Conservation (phyloP, 2,113 vertebrate genomes). For the Cyanocitta stelleri region DNA sequence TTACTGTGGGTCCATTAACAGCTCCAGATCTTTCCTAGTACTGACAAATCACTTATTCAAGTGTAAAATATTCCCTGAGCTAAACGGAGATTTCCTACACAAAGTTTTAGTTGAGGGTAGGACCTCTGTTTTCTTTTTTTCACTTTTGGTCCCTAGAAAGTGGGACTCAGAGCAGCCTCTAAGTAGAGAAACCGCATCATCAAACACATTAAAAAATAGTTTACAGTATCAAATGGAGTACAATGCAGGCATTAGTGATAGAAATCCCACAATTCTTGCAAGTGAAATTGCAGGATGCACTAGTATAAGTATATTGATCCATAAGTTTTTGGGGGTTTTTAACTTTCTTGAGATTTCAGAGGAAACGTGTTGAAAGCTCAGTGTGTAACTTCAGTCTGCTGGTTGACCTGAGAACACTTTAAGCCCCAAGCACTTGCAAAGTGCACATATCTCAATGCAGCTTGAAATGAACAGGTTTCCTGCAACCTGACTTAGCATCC, state of each 20-base stretch:
- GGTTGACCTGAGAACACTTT: not conserved
- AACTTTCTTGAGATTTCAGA: not conserved
- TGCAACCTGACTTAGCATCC: not conserved
- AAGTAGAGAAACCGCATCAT: not conserved
- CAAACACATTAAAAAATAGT: not conserved
- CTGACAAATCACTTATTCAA: not conserved
- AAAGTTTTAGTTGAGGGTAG: not conserved
- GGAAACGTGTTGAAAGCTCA: not conserved
- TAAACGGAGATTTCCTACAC: not conserved
- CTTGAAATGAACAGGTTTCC: not conserved
- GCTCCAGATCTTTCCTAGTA: not conserved
- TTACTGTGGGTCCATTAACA: not conserved
- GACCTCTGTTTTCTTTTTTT: not conserved
- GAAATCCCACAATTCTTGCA: not conserved
- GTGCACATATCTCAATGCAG: not conserved
- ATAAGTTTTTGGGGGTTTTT: accelerated
- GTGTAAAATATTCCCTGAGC: not conserved
- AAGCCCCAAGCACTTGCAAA: not conserved
- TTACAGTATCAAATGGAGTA: not conserved
- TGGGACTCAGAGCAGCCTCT: not conserved
- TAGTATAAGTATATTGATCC: not conserved
- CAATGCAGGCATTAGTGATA: not conserved
- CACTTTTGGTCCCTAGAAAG: not conserved
- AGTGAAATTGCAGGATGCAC: not conserved
- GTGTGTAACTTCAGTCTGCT: not conserved